Conservation (phyloP, 2,113 vertebrate genomes). For the Eurypyga helias region DNA sequence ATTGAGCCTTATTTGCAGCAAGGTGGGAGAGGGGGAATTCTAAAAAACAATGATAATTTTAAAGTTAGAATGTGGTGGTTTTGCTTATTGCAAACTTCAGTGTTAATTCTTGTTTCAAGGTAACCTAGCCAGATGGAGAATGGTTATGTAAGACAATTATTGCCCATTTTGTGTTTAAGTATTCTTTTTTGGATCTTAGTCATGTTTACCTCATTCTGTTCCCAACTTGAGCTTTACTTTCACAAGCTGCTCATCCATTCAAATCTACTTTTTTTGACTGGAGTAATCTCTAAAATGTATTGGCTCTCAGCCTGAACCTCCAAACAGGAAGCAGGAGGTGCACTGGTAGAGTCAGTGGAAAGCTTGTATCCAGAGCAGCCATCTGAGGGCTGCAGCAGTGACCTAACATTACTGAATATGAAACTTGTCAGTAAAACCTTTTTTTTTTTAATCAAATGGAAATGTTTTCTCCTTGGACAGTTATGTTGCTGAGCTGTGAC, state of each 20-base stretch:
- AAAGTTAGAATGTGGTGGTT: not conserved
- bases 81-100: not conserved
- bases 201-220: not conserved
- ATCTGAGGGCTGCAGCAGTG: not conserved
- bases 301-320: not conserved
- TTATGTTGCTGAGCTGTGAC: not conserved
- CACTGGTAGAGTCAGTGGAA: not conserved
- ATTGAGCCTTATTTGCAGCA: not conserved
- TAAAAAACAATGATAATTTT: not conserved
- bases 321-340: not conserved
- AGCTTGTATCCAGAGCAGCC: not conserved
- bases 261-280: not conserved
- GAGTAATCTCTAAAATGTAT: not conserved
- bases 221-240: not conserved
- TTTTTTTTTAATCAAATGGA: not conserved
- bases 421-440: not conserved
- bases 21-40: not conserved
- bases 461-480: not conserved
- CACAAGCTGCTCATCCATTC: not conserved
- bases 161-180: not conserved
- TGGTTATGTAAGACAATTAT: not conserved
- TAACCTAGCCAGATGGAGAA: not conserved
- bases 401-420: not conserved
- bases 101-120: not conserved
- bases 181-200: not conserved